A percentile compares a stretch with the other conserved stretches of the same genome.
phyloP scores from a whole-genome alignment of 2,888 invertebrate species.

The Aspidiotus destructor region DNA sequence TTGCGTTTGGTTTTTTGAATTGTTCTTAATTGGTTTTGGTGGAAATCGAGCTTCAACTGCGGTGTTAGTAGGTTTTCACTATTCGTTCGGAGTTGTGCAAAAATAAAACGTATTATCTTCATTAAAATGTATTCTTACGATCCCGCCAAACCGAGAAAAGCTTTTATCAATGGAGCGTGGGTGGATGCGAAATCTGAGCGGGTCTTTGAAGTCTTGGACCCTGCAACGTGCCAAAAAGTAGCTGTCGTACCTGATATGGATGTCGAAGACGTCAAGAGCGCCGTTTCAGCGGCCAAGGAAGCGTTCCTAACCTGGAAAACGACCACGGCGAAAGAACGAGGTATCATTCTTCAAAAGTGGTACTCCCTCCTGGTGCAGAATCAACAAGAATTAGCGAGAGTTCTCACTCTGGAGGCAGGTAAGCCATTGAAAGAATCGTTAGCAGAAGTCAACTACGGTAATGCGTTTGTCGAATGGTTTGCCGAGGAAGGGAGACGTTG shows the following conservation, averaged over 20 bases:
- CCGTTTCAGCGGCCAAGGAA: conserved; percentile 62
- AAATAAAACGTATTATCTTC: too few relatives aligned
- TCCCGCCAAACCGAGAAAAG: conserved; percentile 42
- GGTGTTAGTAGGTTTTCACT: too few relatives aligned
- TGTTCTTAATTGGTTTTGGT: too few relatives aligned
- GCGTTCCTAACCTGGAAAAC: conserved; percentile 71
- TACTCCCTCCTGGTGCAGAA: conserved; percentile 64
- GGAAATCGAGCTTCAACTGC: too few relatives aligned
- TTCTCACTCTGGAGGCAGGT: conserved; percentile 77
- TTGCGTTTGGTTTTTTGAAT: too few relatives aligned
- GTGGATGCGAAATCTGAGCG: conserved; percentile 55
- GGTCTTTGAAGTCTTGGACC: conserved; percentile 67
- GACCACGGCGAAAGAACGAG: conserved; percentile 62
- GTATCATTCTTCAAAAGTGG: conserved; percentile 59
- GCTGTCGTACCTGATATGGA: conserved; percentile 76
- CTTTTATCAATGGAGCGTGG: conserved; percentile 71
- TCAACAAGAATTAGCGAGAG: conserved; percentile 61
- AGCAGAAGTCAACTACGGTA: conserved; percentile 84
- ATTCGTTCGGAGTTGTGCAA: too few relatives aligned
- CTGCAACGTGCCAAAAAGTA: conserved; percentile 63
- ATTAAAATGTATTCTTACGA: background rate
- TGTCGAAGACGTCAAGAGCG: conserved; percentile 57
- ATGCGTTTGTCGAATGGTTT: conserved; percentile 91
- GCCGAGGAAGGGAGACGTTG: conserved; percentile 85
- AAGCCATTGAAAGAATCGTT: conserved; percentile 80